phyloP scores from a whole-genome alignment of 2,113 vertebrate species.

The Butorides virescens region DNA sequence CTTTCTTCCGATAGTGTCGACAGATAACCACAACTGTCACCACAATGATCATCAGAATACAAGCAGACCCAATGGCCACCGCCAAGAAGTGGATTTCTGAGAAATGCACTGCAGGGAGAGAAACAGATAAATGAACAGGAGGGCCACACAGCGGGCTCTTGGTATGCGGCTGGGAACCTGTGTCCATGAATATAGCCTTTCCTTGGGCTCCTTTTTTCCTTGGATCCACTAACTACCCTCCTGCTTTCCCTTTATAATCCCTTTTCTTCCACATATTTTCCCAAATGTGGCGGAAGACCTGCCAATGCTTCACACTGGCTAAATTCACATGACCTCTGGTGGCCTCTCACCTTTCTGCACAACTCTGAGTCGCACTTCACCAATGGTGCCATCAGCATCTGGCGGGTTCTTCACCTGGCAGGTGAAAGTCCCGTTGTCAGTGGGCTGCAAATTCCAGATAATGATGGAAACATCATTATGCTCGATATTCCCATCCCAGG shows the following conservation, averaged over 20 bases:
- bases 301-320: not conserved
- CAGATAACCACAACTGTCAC: constrained; percentile 72
- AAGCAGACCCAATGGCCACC: constrained; percentile 81
- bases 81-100: constrained; percentile 87
- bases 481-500: constrained; percentile 86
- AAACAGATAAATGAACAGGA: not conserved
- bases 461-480: constrained; percentile 83
- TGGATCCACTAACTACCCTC: not conserved
- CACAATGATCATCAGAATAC: constrained; percentile 76
- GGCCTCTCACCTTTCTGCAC: constrained; percentile 74
- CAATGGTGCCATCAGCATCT: constrained; percentile 82
- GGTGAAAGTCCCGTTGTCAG: constrained; percentile 88
- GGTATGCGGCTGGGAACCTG: not conserved
- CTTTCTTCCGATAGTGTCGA: constrained; percentile 73
- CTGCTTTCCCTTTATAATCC: not conserved
- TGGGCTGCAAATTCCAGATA: constrained; percentile 82
- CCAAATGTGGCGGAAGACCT: not conserved
- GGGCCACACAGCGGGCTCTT: not conserved
- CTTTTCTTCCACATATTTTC: not conserved
- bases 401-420: constrained; percentile 93
- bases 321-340: fast-evolving
- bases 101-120: constrained; percentile 77
- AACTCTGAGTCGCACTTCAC: constrained; percentile 82
- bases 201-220: not conserved
- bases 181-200: not conserved